Percentiles rank a stretch among this genome's conserved stretches.
These are phyloP conservation scores for Oncopodura yosiiana DNA, from an alignment of 1,140 invertebrate genomes.

Conservation along the genomic window DNA sequence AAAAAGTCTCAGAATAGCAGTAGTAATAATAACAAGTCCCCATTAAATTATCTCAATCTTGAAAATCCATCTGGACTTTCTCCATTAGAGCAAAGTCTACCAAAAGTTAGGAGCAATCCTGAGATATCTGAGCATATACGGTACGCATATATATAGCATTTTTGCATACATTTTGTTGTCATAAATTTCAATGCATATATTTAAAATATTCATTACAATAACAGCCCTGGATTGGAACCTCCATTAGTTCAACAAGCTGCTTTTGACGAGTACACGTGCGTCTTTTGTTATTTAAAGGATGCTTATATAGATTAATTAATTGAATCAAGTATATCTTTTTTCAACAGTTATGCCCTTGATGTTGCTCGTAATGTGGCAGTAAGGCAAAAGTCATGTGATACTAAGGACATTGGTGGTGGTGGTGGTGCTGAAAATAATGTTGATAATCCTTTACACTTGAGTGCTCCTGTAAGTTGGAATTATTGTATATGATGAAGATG, in stretches of 20 bases:
- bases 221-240: constrained; percentile 44
- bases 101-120: constrained; percentile 65
- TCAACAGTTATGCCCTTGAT: constrained; percentile 74
- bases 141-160: constrained; percentile 23
- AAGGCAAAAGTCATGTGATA: constrained; percentile 36
- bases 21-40: too few species aligned
- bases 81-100: constrained; percentile 53
- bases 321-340: too few species aligned
- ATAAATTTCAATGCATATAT: not conserved
- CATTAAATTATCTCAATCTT: constrained; percentile 46
- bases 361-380: constrained; percentile 66
- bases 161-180: not conserved
- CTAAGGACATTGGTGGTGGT: constrained; percentile 25
- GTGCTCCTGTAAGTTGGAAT: constrained; percentile 36
- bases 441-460: constrained; percentile 19
- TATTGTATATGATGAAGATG: not conserved
- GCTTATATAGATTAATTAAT: too few species aligned
- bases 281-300: too few species aligned
- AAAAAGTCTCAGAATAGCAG: too few species aligned
- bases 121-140: constrained; percentile 44
- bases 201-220: not conserved
- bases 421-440: constrained; percentile 20
- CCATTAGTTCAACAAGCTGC: constrained; percentile 66
- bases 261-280: constrained; percentile 67
- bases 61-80: constrained; percentile 49